Percentiles rank a stretch among this genome's conserved stretches.
Conservation (phyloP, 64 coral and sea anemone genomes). For the Montipora cactus region DNA sequence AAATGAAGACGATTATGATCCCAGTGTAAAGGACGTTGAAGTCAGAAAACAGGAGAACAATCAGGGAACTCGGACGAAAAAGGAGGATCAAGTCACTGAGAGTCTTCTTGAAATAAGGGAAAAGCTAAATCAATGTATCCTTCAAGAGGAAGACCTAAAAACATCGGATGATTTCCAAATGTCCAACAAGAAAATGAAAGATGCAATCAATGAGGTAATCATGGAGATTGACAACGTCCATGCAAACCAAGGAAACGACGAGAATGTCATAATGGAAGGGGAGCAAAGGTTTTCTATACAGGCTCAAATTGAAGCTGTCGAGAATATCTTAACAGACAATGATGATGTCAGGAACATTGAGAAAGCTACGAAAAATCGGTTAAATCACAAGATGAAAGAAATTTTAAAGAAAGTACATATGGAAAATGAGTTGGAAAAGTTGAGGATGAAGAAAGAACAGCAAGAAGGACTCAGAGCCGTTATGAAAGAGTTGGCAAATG, state of each 20-base stretch:
- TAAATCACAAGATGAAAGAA: conserved; percentile 38
- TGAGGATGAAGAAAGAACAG: conserved; percentile 42
- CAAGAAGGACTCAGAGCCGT: conserved; percentile 50
- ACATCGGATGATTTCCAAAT: conserved; percentile 22
- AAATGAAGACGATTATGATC: background rate
- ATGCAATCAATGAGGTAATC: conserved; percentile 28
- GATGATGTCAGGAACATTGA: background rate
- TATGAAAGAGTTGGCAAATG: conserved; percentile 68
- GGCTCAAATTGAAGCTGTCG: conserved; percentile 57
- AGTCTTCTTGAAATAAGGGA: background rate
- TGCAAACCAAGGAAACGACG: background rate
- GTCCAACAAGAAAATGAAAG: conserved; percentile 43
- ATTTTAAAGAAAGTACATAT: conserved; percentile 35
- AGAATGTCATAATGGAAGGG: background rate
- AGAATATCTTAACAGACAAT: conserved; percentile 20
- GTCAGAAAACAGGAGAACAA: background rate
- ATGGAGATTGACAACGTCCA: conserved; percentile 9
- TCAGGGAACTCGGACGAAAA: background rate
- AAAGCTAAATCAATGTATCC: background rate
- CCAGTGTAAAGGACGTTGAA: no score
- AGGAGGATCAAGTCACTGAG: background rate
- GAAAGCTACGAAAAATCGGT: background rate
- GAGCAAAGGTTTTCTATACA: background rate
- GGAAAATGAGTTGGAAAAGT: conserved; percentile 63
- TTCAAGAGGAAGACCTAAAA: background rate